Evolutionary conservation across 1,140 invertebrate species (phyloP).

Genomic region (Propsilocerus akamusi): DNA sequence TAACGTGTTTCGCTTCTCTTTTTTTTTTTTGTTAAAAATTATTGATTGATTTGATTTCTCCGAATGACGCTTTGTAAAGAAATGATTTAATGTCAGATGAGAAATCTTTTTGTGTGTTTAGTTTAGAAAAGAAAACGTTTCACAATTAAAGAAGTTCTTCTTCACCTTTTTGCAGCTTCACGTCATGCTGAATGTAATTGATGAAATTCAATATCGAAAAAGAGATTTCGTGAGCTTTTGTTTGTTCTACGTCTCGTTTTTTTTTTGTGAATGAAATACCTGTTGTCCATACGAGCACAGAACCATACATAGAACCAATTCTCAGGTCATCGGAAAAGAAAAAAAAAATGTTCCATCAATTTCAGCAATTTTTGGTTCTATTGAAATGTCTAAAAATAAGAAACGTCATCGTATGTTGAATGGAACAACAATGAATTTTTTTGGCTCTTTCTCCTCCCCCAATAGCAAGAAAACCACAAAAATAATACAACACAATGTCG

Average conservation of each 20-base stretch:
- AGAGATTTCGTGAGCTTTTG: no score
- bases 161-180: neutral
- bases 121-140: no score
- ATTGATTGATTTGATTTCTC: constrained; percentile 2
- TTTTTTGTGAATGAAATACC: neutral
- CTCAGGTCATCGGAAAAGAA: no score
- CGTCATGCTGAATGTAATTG: neutral
- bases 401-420: neutral
- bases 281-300: no score
- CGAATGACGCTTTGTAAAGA: neutral
- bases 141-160: no score
- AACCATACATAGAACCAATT: no score
- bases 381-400: neutral
- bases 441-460: no score
- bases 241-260: neutral
- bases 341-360: neutral
- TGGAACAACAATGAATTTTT: no score
- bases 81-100: neutral
- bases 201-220: neutral
- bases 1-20: neutral
- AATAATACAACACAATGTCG: neutral
- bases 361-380: neutral
- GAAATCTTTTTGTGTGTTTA: neutral
- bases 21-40: neutral
- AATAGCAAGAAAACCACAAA: neutral